A percentile compares a stretch with the other conserved stretches of the same genome.
phyloP scores from a whole-genome alignment of 30 jellyfish, hydroid and myxozoan species.

The Turritopsis rubra region DNA sequence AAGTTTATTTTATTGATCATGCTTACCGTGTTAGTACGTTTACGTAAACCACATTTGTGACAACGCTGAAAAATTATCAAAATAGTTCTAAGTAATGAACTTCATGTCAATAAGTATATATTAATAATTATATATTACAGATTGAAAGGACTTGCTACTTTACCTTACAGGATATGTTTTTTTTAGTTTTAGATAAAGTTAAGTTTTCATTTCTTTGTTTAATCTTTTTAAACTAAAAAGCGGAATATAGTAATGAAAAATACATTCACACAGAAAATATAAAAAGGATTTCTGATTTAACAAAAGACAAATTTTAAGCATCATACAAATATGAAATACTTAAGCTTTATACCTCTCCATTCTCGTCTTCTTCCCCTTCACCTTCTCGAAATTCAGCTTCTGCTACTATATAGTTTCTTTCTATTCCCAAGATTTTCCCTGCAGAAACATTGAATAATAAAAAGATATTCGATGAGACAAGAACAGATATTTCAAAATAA shows the following conservation, averaged over 20 bases:
- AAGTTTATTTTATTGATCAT: neutral
- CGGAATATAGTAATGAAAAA: no score
- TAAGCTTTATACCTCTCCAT: slow-evolving; percentile 61
- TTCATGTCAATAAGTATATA: neutral
- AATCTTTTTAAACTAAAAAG: neutral
- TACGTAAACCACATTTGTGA: slow-evolving; percentile 13
- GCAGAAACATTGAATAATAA: neutral
- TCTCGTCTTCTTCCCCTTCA: slow-evolving; percentile 94
- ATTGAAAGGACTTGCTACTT: neutral
- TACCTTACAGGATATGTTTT: neutral
- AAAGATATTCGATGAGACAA: no score
- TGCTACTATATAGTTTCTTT: slow-evolving; percentile 67
- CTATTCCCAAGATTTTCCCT: slow-evolving; percentile 88
- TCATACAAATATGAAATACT: no score
- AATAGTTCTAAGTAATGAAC: neutral
- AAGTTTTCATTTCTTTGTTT: neutral
- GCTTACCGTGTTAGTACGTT: neutral
- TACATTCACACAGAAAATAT: no score
- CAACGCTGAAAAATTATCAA: neutral
- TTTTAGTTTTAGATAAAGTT: neutral
- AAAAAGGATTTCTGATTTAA: neutral
- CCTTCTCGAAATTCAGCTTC: slow-evolving; percentile 98
- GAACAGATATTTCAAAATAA: no score
- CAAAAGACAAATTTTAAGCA: neutral
- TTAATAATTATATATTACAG: no score